Evolutionary conservation across 1,140 invertebrate species (phyloP).

Genomic region (Bilobella aurantiaca): DNA sequence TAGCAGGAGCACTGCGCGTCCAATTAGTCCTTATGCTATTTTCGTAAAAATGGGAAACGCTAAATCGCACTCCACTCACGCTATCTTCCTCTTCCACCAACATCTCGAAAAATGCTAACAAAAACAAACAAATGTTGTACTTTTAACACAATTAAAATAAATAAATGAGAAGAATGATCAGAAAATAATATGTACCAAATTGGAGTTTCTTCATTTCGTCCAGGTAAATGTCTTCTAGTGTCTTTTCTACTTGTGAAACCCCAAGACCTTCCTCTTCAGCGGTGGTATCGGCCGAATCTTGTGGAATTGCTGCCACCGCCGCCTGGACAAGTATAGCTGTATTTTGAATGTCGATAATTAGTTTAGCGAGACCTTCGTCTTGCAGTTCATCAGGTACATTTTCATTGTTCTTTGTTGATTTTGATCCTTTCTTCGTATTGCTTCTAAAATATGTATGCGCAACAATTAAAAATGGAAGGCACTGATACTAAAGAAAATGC

Average conservation of each 20-base stretch:
- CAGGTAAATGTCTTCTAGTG: slow-evolving; percentile 60
- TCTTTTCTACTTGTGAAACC: slow-evolving; percentile 43
- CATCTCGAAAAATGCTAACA: slow-evolving; percentile 79
- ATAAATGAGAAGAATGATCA: too few relatives aligned
- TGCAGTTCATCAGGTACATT: slow-evolving; percentile 56
- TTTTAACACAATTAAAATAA: slow-evolving; percentile 9
- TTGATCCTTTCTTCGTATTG: slow-evolving; percentile 42
- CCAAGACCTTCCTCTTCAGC: slow-evolving; percentile 37
- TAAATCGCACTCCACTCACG: slow-evolving; percentile 68
- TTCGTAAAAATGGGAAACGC: slow-evolving; percentile 84
- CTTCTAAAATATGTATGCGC: slow-evolving; percentile 42
- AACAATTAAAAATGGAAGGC: background rate
- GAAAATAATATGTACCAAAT: slow-evolving; percentile 58
- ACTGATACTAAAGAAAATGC: background rate
- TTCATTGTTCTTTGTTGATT: slow-evolving; percentile 28
- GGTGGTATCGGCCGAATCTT: slow-evolving; percentile 21
- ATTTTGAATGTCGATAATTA: slow-evolving; percentile 79
- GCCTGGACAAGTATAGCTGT: slow-evolving; percentile 61
- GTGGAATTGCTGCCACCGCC: slow-evolving; percentile 22
- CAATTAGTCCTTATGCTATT: slow-evolving; percentile 73
- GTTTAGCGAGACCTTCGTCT: slow-evolving; percentile 71
- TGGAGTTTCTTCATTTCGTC: slow-evolving; percentile 76
- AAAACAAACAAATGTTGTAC: slow-evolving; percentile 20
- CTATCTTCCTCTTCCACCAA: slow-evolving; percentile 61
- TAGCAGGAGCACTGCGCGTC: slow-evolving; percentile 61